Evolutionary conservation across 1,140 invertebrate species (phyloP).

Genomic region (Ceratosolen fusciceps): DNA sequence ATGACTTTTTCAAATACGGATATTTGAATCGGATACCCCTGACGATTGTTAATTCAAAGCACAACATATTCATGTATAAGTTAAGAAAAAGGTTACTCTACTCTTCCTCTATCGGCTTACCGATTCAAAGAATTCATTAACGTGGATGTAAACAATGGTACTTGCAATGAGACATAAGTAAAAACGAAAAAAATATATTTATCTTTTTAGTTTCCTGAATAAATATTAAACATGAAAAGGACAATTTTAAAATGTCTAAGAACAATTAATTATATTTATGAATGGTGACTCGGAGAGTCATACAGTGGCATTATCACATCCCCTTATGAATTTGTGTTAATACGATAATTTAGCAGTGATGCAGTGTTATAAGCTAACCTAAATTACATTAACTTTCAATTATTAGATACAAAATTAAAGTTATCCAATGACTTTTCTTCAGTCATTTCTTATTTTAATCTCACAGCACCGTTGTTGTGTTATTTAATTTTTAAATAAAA

Average conservation of each 20-base stretch:
- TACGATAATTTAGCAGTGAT: constrained; percentile 58
- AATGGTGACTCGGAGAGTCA: neutral
- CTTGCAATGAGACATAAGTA: no score
- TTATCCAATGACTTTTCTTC: constrained; percentile 11
- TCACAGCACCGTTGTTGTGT: constrained; percentile 32
- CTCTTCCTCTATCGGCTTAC: no score
- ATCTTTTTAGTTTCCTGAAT: neutral
- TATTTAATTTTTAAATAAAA: constrained; percentile 32
- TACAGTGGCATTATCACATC: constrained; percentile 1
- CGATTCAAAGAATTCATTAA: no score
- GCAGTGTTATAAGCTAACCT: constrained; percentile 61
- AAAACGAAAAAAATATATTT: no score
- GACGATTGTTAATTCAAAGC: no score
- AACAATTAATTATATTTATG: neutral
- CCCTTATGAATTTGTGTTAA: constrained; percentile 62
- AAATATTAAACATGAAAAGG: neutral
- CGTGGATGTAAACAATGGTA: no score
- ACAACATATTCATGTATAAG: no score
- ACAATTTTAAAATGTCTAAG: neutral
- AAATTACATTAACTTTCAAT: constrained; percentile 37
- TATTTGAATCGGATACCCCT: no score
- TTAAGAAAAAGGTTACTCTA: no score
- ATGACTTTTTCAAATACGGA: no score
- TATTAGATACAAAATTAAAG: constrained; percentile 36
- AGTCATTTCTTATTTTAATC: constrained; percentile 19